phyloP scores from a whole-genome alignment of 2,888 invertebrate species.

The Hirtodrosophila confusa region DNA sequence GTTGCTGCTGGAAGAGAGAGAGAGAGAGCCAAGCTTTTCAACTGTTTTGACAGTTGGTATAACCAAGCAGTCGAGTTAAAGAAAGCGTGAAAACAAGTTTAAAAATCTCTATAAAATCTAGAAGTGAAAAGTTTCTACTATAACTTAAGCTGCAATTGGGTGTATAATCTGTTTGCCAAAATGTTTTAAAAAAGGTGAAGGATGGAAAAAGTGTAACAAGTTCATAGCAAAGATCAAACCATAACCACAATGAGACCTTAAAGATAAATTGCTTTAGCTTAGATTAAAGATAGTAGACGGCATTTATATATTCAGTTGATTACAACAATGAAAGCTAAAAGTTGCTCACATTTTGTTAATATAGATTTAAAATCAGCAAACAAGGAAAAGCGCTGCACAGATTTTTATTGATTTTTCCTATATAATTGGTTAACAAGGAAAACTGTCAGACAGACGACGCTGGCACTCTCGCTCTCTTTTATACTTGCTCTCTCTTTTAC shows the following conservation, averaged over 20 bases:
- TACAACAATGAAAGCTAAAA: too few relatives aligned
- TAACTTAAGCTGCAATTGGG: constrained; percentile 1
- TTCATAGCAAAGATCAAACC: background rate
- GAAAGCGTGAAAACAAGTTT: constrained; percentile 21
- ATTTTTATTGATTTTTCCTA: constrained; percentile 72
- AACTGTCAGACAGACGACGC: constrained; percentile 39
- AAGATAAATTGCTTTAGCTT: background rate
- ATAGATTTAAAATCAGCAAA: constrained; percentile 7
- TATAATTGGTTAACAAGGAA: constrained; percentile 58
- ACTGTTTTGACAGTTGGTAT: constrained; percentile 54
- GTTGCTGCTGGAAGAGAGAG: constrained; percentile 4
- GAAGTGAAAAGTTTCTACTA: constrained; percentile 22
- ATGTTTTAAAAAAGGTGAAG: constrained; percentile 52
- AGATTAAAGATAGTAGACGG: background rate
- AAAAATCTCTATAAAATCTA: constrained; percentile 6
- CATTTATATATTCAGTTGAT: background rate
- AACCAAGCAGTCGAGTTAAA: constrained; percentile 35
- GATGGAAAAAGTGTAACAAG: constrained; percentile 8
- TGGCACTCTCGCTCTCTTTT: constrained; percentile 26
- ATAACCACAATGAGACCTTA: background rate
- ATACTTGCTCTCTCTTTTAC: background rate
- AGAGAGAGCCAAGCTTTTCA: constrained; percentile 13
- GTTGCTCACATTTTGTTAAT: background rate
- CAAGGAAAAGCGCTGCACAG: constrained; percentile 26
- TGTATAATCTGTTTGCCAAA: background rate